phyloP scores from a whole-genome alignment of 1,140 invertebrate genomes.

The Achroia grisella region DNA sequence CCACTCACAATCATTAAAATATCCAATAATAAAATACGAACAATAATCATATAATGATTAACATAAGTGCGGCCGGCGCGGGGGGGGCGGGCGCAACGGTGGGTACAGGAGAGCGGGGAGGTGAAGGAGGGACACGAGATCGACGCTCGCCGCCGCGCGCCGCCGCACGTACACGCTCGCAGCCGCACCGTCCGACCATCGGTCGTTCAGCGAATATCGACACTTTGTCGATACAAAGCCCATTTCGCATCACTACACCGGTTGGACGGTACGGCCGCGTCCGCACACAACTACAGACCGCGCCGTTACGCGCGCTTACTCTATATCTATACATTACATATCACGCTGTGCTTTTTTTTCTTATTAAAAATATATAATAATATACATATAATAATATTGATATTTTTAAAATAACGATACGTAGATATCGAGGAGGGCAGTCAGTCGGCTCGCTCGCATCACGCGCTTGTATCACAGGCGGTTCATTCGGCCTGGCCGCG shows the following conservation, averaged over 20 bases:
- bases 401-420: constrained; percentile 71
- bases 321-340: constrained; percentile 70
- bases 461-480: constrained; percentile 28
- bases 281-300: constrained; percentile 17
- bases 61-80: constrained; percentile 37
- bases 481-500: constrained; percentile 76
- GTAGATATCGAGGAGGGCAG: constrained; percentile 65
- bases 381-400: constrained; percentile 70
- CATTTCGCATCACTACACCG: constrained; percentile 29
- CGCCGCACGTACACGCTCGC: constrained; percentile 18
- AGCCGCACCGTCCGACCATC: constrained; percentile 11
- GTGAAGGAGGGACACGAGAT: constrained; percentile 19
- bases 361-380: constrained; percentile 71
- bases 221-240: constrained; percentile 40
- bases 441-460: constrained; percentile 52
- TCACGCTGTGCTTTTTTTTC: constrained; percentile 70
- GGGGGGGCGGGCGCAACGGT: constrained; percentile 38
- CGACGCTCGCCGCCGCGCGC: constrained; percentile 30
- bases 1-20: constrained; percentile 29
- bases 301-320: constrained; percentile 43
- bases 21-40: constrained; percentile 45
- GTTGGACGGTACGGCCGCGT: constrained; percentile 10
- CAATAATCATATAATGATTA: constrained; percentile 36
- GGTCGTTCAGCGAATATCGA: constrained; percentile 17
- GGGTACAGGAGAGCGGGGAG: constrained; percentile 16